These are phyloP conservation scores for Megalurothrips usitatus DNA, from an alignment of 2,888 invertebrate genomes.

Conservation along the genomic window DNA sequence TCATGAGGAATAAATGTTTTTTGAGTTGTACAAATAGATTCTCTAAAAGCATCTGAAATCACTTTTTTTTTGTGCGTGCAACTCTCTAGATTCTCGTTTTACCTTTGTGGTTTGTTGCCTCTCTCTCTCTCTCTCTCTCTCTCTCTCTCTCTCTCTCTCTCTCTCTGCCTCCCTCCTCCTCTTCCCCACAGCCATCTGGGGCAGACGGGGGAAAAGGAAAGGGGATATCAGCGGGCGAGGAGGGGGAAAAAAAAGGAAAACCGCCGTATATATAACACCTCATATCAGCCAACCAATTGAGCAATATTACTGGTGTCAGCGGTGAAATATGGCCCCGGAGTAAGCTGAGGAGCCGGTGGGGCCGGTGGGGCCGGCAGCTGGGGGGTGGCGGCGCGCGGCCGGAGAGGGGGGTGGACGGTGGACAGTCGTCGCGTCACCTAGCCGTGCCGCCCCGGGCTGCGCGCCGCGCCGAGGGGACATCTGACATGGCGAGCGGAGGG, in stretches of 20 bases:
- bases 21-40: no score
- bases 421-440: not conserved
- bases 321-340: slow-evolving; percentile 34
- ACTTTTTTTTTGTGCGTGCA: no score
- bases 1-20: no score
- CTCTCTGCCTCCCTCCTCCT: no score
- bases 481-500: not conserved
- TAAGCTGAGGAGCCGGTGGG: not conserved
- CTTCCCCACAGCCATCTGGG: no score
- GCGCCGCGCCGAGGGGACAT: not conserved
- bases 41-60: no score
- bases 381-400: not conserved
- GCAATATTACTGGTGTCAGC: slow-evolving; percentile 36
- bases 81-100: no score
- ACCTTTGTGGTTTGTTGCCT: no score
- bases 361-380: not conserved
- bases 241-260: not conserved
- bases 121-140: no score
- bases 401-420: not conserved
- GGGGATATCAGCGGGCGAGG: not conserved
- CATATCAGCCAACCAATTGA: slow-evolving; percentile 36
- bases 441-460: not conserved
- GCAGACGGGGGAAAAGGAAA: not conserved
- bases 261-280: slow-evolving; percentile 33
- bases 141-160: no score